Percentiles rank a stretch among this genome's conserved stretches.
These are phyloP conservation scores for Psylliodes chrysocephalus DNA, from an alignment of 2,888 invertebrate species.

Conservation along the genomic window DNA sequence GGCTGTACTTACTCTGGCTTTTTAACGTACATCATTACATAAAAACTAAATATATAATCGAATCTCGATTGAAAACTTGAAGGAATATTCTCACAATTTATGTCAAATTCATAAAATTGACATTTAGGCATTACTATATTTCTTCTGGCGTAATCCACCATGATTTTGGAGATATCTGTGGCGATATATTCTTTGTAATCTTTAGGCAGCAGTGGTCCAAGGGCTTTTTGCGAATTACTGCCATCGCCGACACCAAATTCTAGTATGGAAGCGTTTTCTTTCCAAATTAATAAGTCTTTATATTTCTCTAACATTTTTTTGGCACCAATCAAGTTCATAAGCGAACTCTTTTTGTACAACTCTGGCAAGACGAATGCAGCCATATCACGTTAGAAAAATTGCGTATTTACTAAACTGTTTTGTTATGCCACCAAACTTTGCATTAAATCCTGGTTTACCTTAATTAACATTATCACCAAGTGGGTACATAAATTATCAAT, in stretches of 20 bases:
- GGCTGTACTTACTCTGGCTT: conserved; percentile 11
- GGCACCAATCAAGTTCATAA: background rate
- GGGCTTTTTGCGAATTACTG: background rate
- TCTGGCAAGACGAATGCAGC: background rate
- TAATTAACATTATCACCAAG: too few species aligned
- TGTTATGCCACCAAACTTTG: too few species aligned
- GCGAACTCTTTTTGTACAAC: background rate
- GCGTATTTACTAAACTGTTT: too few species aligned
- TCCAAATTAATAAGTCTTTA: conserved; percentile 23
- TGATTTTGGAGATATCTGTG: background rate
- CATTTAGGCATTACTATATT: background rate
- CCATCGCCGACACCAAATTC: conserved; percentile 19
- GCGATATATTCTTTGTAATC: conserved; percentile 14
- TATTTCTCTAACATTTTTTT: conserved; percentile 7
- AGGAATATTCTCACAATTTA: conserved; percentile 1
- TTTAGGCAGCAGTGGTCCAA: conserved; percentile 7
- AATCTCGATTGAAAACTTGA: conserved; percentile 5
- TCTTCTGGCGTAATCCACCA: conserved; percentile 18
- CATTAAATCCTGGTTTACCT: too few species aligned
- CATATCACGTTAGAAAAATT: too few species aligned
- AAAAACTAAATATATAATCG: conserved; percentile 22
- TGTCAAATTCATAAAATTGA: background rate
- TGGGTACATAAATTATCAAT: too few species aligned
- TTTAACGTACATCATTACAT: background rate
- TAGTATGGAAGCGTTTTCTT: conserved; percentile 10